These are phyloP conservation scores for Zaprionus lachaisei DNA, from an alignment of 1,140 invertebrate species.

Conservation along the genomic window DNA sequence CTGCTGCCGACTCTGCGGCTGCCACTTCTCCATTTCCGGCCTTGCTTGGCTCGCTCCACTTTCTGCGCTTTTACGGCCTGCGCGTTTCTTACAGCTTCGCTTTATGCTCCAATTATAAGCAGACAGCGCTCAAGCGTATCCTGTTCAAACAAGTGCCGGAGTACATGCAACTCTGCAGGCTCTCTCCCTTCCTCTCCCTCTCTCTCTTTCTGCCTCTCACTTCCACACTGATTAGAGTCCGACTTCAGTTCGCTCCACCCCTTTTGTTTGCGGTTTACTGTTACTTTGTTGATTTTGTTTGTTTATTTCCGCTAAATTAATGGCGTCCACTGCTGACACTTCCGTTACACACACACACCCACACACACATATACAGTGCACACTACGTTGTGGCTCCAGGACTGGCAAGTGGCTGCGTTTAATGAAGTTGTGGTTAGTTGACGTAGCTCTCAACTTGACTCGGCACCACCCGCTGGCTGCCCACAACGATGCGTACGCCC, in stretches of 20 bases:
- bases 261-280: constrained; percentile 61
- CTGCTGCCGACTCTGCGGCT: constrained; percentile 31
- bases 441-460: constrained; percentile 12
- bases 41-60: constrained; percentile 40
- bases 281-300: constrained; percentile 74
- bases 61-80: constrained; percentile 60
- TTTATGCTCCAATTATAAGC: constrained; percentile 83
- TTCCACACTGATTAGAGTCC: constrained; percentile 5
- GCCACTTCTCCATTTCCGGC: constrained; percentile 55
- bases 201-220: not conserved
- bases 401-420: constrained; percentile 45
- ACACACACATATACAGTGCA: constrained; percentile 19
- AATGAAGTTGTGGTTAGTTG: constrained; percentile 69
- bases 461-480: constrained; percentile 5
- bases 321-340: constrained; percentile 78
- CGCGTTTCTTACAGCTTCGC: constrained; percentile 71
- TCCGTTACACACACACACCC: constrained; percentile 58
- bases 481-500: not conserved
- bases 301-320: constrained; percentile 82
- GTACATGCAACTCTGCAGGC: constrained; percentile 41
- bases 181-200: not conserved
- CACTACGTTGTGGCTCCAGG: constrained; percentile 6
- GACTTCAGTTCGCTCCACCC: constrained; percentile 11
- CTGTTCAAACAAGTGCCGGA: constrained; percentile 67
- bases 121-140: constrained; percentile 67